Conservation (phyloP, 1,140 invertebrate genomes). For the Drosophila erecta region DNA sequence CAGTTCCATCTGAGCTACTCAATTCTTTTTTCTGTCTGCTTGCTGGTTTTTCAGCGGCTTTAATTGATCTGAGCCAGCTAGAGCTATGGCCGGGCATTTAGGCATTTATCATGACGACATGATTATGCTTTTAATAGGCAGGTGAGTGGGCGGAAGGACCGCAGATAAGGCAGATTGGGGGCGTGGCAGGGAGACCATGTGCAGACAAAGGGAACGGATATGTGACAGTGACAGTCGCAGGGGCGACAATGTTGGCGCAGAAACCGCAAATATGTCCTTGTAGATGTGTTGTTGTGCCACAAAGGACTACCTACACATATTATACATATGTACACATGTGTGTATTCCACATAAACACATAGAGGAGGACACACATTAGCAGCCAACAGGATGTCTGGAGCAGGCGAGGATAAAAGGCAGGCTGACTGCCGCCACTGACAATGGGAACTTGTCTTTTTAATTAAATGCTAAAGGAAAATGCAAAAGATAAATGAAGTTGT, state of each 20-base stretch:
- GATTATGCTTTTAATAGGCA: slow-evolving; percentile 80
- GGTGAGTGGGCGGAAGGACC: slow-evolving; percentile 15
- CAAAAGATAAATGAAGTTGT: slow-evolving; percentile 83
- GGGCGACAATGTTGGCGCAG: slow-evolving; percentile 76
- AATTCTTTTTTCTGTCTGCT: slow-evolving; percentile 15
- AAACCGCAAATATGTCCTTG: slow-evolving; percentile 78
- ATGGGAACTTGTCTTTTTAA: slow-evolving; percentile 83
- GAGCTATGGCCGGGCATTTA: slow-evolving; percentile 40
- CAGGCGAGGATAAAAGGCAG: slow-evolving; percentile 49
- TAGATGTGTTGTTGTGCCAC: slow-evolving; percentile 48
- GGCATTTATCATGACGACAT: slow-evolving; percentile 78
- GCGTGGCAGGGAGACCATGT: slow-evolving; percentile 3
- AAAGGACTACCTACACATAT: slow-evolving; percentile 33
- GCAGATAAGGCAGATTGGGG: slow-evolving; percentile 28
- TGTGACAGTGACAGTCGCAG: slow-evolving; percentile 71
- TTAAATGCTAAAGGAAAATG: slow-evolving; percentile 83
- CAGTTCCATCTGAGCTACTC: too few species aligned
- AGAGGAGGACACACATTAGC: slow-evolving; percentile 55
- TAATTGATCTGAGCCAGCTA: slow-evolving; percentile 64
- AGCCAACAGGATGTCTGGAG: slow-evolving; percentile 65
- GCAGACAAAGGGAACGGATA: slow-evolving; percentile 42
- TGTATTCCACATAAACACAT: slow-evolving; percentile 17
- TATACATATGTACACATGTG: not conserved
- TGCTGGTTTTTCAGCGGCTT: slow-evolving; percentile 49
- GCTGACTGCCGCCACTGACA: slow-evolving; percentile 55